Percentiles rank a stretch among this genome's conserved stretches.
Conservation (phyloP, 2,888 invertebrate genomes). For the Mythimna loreyi region DNA sequence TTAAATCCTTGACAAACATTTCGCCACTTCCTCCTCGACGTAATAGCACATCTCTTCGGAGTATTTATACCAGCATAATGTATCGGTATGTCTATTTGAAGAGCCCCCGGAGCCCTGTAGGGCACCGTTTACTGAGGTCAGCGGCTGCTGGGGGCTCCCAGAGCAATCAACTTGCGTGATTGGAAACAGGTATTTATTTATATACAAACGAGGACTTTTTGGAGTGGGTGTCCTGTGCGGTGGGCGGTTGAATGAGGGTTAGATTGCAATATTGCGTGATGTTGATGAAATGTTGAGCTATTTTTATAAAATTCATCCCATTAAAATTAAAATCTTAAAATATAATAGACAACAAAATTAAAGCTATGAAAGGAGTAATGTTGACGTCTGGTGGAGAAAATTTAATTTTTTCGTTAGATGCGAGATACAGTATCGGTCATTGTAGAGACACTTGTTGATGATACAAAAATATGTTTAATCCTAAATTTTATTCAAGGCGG, state of each 20-base stretch:
- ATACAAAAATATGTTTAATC: neutral
- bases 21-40: slow-evolving; percentile 14
- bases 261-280: slow-evolving; percentile 15
- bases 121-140: slow-evolving; percentile 69
- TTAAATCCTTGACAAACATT: slow-evolving; percentile 35
- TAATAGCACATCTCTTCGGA: slow-evolving; percentile 51
- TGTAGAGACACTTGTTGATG: too few relatives aligned
- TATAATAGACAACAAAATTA: too few relatives aligned
- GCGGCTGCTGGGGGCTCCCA: slow-evolving; percentile 68
- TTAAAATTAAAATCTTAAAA: too few relatives aligned
- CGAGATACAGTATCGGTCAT: too few relatives aligned
- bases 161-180: slow-evolving; percentile 70
- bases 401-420: too few relatives aligned
- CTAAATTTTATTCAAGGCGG: neutral
- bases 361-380: too few relatives aligned
- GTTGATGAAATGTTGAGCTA: neutral
- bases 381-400: too few relatives aligned
- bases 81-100: slow-evolving; percentile 51
- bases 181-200: slow-evolving; percentile 61
- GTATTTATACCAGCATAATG: slow-evolving; percentile 54
- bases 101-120: slow-evolving; percentile 42
- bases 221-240: slow-evolving; percentile 15
- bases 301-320: neutral
- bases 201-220: slow-evolving; percentile 23
- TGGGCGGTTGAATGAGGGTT: slow-evolving; percentile 12